Evolutionary conservation across 2,888 invertebrate species (phyloP), one percentile per base, ranked within the genome.

Genomic region (Spicauda simplicius): DNA sequence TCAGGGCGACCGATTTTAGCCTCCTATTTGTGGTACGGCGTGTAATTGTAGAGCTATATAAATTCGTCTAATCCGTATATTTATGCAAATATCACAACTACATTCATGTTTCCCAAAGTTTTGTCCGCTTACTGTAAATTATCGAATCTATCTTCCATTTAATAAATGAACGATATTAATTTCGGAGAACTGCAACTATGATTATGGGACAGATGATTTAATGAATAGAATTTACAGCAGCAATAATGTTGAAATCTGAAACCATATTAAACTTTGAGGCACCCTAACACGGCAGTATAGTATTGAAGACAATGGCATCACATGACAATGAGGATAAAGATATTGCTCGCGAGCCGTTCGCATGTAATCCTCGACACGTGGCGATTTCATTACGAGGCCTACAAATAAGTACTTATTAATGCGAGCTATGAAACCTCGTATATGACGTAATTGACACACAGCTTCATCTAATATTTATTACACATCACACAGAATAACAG

Each of bases 381-480:
- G 74, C 91, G 71, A 76, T 88, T 88, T 91, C 91, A 90, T 91
- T 90, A 87, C 78, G 79, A 74, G 75, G 74, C 86, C 86, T 80
- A 84, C 87, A 87, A 91, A 90, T 92, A 88, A 88, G 88, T 78
- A 85, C 83, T 81, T 88, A 90, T 87, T 91, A 91, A 89, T 87
- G 79, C 81, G 63, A 74, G 75, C 82, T 79, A 81, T 80, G 79
- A 83, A 80, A 79, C 77, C 76, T 77, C 76, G 74, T 80, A 72
- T 76, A 74, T 79, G 83, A 81, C 81, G 83, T 87, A 87, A 88
- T 87, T 85, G 87, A 85, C 85, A 86, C 84, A 80, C 74, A 77
- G 82, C 81, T 85, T 84, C 87, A 90, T 92, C 83, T 86, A 87
- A 88, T 90, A 91, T 92, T 89, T 88, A 91, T 87, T 83, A 81